Percentiles rank a stretch among this genome's conserved stretches.
phyloP scores from a whole-genome alignment of 2,888 invertebrate species.

The Leucozona laternaria region DNA sequence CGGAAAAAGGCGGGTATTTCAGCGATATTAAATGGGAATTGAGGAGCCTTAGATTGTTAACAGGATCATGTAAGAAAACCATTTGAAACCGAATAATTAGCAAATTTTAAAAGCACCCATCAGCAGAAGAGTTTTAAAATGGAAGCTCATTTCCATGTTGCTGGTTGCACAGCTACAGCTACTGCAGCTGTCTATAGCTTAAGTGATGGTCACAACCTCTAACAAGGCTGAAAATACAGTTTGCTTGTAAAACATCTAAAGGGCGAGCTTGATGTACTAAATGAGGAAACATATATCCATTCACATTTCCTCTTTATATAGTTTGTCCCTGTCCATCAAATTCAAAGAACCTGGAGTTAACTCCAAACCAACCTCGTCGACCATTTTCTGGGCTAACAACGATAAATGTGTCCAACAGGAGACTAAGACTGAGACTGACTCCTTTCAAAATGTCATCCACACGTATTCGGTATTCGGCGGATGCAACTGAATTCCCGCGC shows the following conservation, averaged over 20 bases:
- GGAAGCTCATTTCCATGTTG: conserved; percentile 47
- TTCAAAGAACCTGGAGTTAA: conserved; percentile 5
- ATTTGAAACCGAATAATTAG: conserved; percentile 61
- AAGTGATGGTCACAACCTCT: background rate
- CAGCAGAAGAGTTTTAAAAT: conserved; percentile 19
- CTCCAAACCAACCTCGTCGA: conserved; percentile 30
- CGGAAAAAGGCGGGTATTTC: background rate
- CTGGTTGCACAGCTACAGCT: background rate
- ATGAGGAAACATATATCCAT: conserved; percentile 13
- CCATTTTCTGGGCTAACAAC: conserved; percentile 41
- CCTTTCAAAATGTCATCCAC: conserved; percentile 59
- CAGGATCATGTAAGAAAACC: background rate
- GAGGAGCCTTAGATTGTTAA: background rate
- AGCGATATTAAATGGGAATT: background rate
- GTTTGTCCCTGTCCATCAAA: conserved; percentile 44
- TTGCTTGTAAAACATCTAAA: conserved; percentile 63
- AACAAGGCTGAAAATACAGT: conserved; percentile 18
- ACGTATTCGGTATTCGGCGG: background rate
- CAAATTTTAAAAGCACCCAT: conserved; percentile 47
- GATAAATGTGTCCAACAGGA: conserved; percentile 50
- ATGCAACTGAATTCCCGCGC: conserved; percentile 1
- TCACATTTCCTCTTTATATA: background rate
- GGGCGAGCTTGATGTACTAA: conserved; percentile 41
- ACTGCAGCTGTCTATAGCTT: background rate
- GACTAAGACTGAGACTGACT: conserved; percentile 37